phyloP scores from a whole-genome alignment of 2,113 vertebrate genomes.

The Taxidea taxus region DNA sequence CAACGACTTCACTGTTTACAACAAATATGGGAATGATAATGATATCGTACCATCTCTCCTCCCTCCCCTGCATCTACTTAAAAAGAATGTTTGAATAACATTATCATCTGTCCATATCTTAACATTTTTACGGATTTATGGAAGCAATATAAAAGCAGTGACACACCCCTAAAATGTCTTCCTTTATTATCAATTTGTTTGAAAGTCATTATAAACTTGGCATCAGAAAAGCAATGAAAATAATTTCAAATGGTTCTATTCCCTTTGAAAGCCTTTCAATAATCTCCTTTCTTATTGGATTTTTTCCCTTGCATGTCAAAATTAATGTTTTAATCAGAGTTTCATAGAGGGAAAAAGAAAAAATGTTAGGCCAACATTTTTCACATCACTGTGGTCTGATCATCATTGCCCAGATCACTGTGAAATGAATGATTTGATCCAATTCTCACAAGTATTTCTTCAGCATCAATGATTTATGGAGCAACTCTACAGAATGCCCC shows the following conservation, averaged over 20 bases:
- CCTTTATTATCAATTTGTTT: constrained; percentile 57
- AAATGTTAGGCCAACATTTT: constrained; percentile 40
- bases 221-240: constrained; percentile 49
- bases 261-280: constrained; percentile 63
- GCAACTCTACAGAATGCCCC: neutral
- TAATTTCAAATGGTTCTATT: constrained; percentile 54
- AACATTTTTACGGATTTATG: constrained; percentile 62
- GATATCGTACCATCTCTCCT: constrained; percentile 45
- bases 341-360: neutral
- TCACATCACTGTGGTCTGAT: neutral
- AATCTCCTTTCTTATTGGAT: constrained; percentile 27
- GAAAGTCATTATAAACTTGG: constrained; percentile 64
- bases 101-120: constrained; percentile 55
- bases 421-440: neutral
- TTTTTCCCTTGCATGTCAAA: constrained; percentile 35
- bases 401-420: neutral
- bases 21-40: constrained; percentile 53
- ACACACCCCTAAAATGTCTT: constrained; percentile 25
- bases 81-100: constrained; percentile 37
- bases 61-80: constrained; percentile 47
- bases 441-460: neutral
- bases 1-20: constrained; percentile 53
- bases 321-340: constrained; percentile 53
- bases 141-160: constrained; percentile 46
- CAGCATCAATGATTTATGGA: neutral